Base-by-base conservation (phyloP, 1,140 invertebrate genomes). In the Drosophila ercepeae region DNA sequence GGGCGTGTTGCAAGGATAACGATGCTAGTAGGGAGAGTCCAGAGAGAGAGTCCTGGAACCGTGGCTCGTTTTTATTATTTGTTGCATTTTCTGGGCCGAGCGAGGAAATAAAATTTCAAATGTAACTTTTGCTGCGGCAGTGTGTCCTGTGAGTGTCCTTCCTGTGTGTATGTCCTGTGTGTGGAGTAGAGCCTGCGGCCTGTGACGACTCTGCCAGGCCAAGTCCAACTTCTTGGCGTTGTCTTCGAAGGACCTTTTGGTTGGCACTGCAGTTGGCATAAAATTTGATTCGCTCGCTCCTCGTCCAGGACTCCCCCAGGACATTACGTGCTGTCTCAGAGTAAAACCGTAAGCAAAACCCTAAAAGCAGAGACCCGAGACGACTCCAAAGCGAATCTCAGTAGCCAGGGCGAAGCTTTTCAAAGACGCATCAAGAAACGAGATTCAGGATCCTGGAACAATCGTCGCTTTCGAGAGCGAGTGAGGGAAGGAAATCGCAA, bases 201-300 rank as follows among this genome's bases (percentile, higher is more conserved):
- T 16, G 41, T 44, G 42, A 21, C 45, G 61, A 58, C 60, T 29
- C 13, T 23, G 45, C 36, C n/a, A n/a, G n/a, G n/a, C n/a, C n/a
- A n/a, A n/a, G n/a, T n/a, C n/a, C n/a, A n/a, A n/a, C n/a, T n/a
- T n/a, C n/a, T n/a, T n/a, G n/a, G n/a, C n/a, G n/a, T n/a, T n/a
- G n/a, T n/a, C n/a, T n/a, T n/a, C n/a, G n/a, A n/a, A n/a, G n/a
- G n/a, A n/a, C n/a, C 68, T 61, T 72, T 36, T 61, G 61, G 69
- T 9, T 32, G 69, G 58, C 58, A 71, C 39, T 82, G 78, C 79
- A 84, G 79, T 84, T 83, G 78, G 81, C 52, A 79, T 83, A 75
- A 84, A 83, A 83, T 84, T 84, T 67, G 86, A 83, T 83, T 84
- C 79, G 39, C 29, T 84, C 79, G 39, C 29, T 32, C 55, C 49